Evolutionary conservation across 2,888 invertebrate genomes (phyloP), one percentile per base, ranked within the genome.

Genomic region (Tanytarsus gracilentus): DNA sequence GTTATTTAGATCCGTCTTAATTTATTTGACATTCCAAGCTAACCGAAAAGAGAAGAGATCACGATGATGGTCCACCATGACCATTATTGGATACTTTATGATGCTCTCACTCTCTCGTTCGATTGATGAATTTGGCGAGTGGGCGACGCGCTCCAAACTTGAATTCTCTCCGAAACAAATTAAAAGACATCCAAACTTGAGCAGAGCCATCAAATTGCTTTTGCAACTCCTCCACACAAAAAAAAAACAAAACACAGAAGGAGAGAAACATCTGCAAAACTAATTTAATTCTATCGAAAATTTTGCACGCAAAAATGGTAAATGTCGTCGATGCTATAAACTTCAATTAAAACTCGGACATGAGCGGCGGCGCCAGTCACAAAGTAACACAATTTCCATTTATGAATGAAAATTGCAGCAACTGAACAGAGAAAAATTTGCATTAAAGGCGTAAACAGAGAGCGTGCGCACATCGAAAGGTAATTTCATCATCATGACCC

Each of bases 131-230:
- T 44, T 44, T 16, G n/a, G 8, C 4, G 55, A 36, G 55, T 56
- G 40, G 55, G 55, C 40, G 55, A 18, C 16, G 9, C 29, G 50
- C 50, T 30, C 5, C 30, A 33, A 11, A 39, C 36, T 40, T 23
- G 25, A 44, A 23, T 44, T 44, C 40, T 40, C 23, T 40, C 11
- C n/a, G 26, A 9, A 56, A 56, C 55, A 56, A 56, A 40, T 39
- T 56, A 25, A 52, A 56, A 56, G 55, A 39, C 39, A 39, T 21
- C 55, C 44, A 44, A 44, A 44, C 11, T 18, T 25, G 14, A 21
- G 44, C 23, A 27, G 6, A 21, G 23, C 36, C 23, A 33, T 33
- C 30, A 53, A n/a, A 44, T 18, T 18, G 23, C 44, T 21, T 21
- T 8, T 7, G 44, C 55, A 40, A 39, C 55, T 56, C 40, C 55